Evolutionary conservation across 2,113 vertebrate genomes (phyloP), one percentile per base, ranked within the genome.

Genomic region (Chamaea fasciata): DNA sequence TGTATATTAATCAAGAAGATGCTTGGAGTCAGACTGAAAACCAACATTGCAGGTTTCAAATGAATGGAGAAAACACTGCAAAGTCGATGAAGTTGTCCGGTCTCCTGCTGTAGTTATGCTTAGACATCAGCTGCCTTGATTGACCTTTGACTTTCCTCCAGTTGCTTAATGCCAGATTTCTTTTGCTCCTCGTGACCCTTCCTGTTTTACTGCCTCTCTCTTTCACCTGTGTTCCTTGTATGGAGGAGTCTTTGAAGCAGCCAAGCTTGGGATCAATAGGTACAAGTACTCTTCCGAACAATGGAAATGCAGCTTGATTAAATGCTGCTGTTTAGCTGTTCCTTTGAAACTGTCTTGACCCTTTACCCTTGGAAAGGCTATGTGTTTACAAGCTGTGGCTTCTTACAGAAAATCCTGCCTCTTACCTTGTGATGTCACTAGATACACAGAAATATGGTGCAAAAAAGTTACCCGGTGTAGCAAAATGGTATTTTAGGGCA

Each of bases 191-290:
- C 13, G 10, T 98, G 82, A 97, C 97, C 71, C 60, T 92, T 71
- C 67, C 30, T 98, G 96, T 97, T 94, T 91, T 75, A 63, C 55
- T 47, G 78, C 94, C 96, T 94, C 90, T 92, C 87, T 96, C 92
- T 95, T 97, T 98, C 98, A 98, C 98, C 98, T 98, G 97, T 95
- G 92, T 64, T 85, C 68, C 89, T 95, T 91, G 46, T 65, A 13
- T 83, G 47, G 88, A 62, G 69, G 81, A 82, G 33, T 22, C 87
- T 91, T 76, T 69, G 85, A 89, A 56, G 94, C 73, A 80, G 55
- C 59, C 68, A 86, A 20, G 90, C 97, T 90, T 89, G 86, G 94
- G 96, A 98, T 98, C 98, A 98, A 63, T 87, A 83, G 88, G 80
- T 98, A 89, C 94, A 87, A 95, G 76, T 47, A 15, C 84, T 86